Conservation (phyloP, 2,797 vertebrate genomes). For the Sebastes kiyomatsui region DNA sequence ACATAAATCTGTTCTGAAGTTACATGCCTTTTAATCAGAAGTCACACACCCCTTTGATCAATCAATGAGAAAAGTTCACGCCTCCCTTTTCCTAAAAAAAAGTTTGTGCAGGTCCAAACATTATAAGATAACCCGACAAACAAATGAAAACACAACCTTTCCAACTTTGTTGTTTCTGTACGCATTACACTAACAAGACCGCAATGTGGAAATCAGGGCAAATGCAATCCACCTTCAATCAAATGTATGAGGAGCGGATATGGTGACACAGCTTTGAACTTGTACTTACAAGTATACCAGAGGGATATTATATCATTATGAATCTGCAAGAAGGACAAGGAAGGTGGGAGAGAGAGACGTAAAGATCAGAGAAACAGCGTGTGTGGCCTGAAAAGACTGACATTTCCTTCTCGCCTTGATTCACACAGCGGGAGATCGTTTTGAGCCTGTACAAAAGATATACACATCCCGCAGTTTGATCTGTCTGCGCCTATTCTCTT, state of each 20-base stretch:
- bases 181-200: slow-evolving; percentile 2
- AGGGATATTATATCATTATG: slow-evolving; percentile 49
- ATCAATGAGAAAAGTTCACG: slow-evolving; percentile 30
- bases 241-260: slow-evolving; percentile 23
- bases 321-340: slow-evolving; percentile 13
- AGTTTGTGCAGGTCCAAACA: neutral
- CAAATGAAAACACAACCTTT: neutral
- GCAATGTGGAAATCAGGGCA: slow-evolving; percentile 19
- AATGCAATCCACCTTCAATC: slow-evolving; percentile 30
- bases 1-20: slow-evolving; percentile 34
- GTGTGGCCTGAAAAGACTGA: slow-evolving; percentile 42
- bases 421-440: slow-evolving; percentile 15
- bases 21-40: slow-evolving; percentile 23
- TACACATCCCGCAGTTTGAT: slow-evolving; percentile 33
- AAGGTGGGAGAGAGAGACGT: neutral
- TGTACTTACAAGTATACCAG: slow-evolving; percentile 36
- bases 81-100: neutral
- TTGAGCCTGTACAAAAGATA: slow-evolving; percentile 34
- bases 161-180: neutral
- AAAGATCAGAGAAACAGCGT: slow-evolving; percentile 47
- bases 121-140: neutral
- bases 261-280: slow-evolving; percentile 50
- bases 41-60: slow-evolving; percentile 25
- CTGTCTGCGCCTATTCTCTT: neutral
- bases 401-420: slow-evolving; percentile 29